Conservation (phyloP, 2,113 vertebrate genomes). For the Calidris pygmaea region DNA sequence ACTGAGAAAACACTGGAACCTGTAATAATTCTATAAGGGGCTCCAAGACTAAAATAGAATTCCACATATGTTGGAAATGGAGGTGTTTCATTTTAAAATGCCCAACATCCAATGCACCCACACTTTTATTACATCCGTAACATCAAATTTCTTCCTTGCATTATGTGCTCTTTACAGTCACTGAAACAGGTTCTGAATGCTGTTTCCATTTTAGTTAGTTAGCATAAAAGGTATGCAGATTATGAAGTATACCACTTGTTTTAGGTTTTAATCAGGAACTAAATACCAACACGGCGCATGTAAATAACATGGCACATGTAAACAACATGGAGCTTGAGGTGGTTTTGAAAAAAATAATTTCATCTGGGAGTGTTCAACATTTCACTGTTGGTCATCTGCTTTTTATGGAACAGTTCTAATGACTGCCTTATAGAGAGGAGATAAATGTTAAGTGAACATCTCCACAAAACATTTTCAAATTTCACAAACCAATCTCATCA, state of each 20-base stretch:
- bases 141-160: not conserved
- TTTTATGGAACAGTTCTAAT: not conserved
- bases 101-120: not conserved
- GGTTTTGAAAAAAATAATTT: not conserved
- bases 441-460: not conserved
- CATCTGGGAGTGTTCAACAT: not conserved
- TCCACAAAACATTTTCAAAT: not conserved
- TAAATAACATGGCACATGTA: not conserved
- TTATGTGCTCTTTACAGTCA: not conserved
- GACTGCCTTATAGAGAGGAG: not conserved
- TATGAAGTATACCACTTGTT: not conserved
- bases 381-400: not conserved
- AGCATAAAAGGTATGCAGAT: not conserved
- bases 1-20: not conserved
- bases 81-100: slow-evolving; percentile 5
- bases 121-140: not conserved
- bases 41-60: not conserved
- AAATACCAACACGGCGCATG: not conserved
- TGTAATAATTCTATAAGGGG: not conserved
- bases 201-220: not conserved
- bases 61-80: not conserved
- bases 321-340: not conserved
- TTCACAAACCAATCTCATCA: not conserved
- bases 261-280: not conserved
- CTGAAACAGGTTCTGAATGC: not conserved